Percentiles rank a stretch among this genome's conserved stretches.
These are phyloP conservation scores for Plutomurus gul DNA, from an alignment of 1,140 invertebrate species.

Conservation along the genomic window DNA sequence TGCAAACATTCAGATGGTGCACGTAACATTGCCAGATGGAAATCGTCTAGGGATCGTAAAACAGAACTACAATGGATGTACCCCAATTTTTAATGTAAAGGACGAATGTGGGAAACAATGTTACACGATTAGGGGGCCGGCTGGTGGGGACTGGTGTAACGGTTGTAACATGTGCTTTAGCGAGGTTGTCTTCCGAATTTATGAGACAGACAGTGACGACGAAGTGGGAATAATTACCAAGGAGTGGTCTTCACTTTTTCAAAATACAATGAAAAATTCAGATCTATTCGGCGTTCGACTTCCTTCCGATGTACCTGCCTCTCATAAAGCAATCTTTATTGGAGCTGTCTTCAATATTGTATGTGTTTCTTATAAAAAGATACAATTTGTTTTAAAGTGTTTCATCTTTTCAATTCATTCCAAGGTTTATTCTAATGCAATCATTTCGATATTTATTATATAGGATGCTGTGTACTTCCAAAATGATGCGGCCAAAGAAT, in stretches of 20 bases:
- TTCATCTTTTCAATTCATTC: too few species aligned
- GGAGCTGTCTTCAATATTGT: not conserved
- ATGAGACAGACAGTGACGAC: not conserved
- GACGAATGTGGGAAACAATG: not conserved
- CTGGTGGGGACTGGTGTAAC: not conserved
- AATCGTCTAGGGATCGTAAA: not conserved
- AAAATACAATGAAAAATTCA: not conserved
- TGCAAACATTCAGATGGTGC: not conserved
- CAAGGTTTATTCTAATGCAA: too few species aligned
- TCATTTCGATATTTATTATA: not conserved
- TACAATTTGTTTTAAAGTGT: not conserved
- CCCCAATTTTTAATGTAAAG: not conserved
- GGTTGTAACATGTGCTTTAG: not conserved
- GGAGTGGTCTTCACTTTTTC: not conserved
- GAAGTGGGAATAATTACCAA: not conserved
- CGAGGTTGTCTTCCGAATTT: not conserved
- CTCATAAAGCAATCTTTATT: not conserved
- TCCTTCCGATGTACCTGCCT: not conserved
- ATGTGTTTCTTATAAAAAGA: not conserved
- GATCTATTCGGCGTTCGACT: not conserved
- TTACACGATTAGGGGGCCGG: not conserved
- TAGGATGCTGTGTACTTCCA: not conserved
- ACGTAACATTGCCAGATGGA: not conserved
- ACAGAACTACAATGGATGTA: conserved; percentile 6
- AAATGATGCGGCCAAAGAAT: not conserved